Conservation (phyloP, 2,888 invertebrate species). For the Drosophila cognata region DNA sequence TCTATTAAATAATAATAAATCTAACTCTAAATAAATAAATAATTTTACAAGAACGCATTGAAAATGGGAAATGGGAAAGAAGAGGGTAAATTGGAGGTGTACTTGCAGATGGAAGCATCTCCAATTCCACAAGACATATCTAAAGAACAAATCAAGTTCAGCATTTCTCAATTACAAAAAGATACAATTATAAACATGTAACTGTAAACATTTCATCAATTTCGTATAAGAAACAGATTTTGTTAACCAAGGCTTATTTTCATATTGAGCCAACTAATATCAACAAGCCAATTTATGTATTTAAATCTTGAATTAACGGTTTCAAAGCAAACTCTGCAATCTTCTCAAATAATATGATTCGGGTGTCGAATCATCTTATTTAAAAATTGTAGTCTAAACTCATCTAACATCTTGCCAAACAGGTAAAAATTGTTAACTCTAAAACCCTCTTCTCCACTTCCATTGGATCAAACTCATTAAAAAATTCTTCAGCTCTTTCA, state of each 20-base stretch:
- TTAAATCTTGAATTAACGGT: background rate
- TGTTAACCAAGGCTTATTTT: background rate
- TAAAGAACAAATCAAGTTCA: background rate
- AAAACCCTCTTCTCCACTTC: background rate
- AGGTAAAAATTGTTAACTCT: background rate
- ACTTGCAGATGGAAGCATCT: background rate
- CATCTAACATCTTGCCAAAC: background rate
- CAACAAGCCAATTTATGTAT: background rate
- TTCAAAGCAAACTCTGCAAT: background rate
- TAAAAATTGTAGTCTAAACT: background rate
- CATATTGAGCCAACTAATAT: background rate
- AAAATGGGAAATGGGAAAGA: background rate
- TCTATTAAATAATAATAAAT: background rate
- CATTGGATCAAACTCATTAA: background rate
- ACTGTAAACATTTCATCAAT: background rate
- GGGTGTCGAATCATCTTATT: background rate
- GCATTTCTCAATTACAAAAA: background rate
- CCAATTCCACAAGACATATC: background rate
- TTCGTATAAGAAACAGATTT: background rate
- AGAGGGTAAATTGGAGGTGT: background rate
- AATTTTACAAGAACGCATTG: background rate
- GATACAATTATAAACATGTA: background rate
- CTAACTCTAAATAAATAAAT: background rate
- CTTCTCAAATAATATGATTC: background rate
- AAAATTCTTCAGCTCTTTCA: background rate